Conservation (phyloP, 2,797 vertebrate species). For the Onychomys arenicola region DNA sequence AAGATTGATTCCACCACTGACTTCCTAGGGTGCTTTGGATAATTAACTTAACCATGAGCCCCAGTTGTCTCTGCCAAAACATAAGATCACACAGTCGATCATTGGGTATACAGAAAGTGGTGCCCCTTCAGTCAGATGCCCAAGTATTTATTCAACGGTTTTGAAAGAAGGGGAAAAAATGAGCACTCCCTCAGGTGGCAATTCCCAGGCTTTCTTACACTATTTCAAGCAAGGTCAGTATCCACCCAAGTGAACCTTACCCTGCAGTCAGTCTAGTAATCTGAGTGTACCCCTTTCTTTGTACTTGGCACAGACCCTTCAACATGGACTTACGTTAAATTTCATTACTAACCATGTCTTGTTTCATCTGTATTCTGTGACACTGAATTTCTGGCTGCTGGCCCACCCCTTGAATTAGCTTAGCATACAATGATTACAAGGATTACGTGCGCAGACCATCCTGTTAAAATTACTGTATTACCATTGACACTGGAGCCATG, state of each 20-base stretch:
- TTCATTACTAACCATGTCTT: neutral
- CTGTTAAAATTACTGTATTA: neutral
- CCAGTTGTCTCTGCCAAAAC: neutral
- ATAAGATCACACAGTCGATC: neutral
- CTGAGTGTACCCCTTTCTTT: constrained; percentile 1
- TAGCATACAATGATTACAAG: neutral
- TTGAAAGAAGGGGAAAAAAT: neutral
- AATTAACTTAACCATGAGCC: neutral
- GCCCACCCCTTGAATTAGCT: neutral
- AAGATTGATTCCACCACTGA: neutral
- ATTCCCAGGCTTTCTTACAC: neutral
- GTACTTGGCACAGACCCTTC: neutral
- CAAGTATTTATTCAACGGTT: neutral
- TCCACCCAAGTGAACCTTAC: neutral
- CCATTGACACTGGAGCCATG: neutral
- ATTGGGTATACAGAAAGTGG: neutral
- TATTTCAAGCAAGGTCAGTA: neutral
- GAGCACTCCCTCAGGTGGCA: neutral
- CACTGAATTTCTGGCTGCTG: constrained; percentile 25
- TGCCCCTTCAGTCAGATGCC: neutral
- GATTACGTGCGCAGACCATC: neutral
- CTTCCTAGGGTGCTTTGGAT: neutral
- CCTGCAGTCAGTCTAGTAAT: neutral
- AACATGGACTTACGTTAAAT: neutral
- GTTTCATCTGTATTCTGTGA: neutral